A percentile compares a stretch with the other conserved stretches of the same genome.
These are phyloP conservation scores for Chelonia mydas DNA, from an alignment of 2,797 vertebrate species.

Conservation along the genomic window DNA sequence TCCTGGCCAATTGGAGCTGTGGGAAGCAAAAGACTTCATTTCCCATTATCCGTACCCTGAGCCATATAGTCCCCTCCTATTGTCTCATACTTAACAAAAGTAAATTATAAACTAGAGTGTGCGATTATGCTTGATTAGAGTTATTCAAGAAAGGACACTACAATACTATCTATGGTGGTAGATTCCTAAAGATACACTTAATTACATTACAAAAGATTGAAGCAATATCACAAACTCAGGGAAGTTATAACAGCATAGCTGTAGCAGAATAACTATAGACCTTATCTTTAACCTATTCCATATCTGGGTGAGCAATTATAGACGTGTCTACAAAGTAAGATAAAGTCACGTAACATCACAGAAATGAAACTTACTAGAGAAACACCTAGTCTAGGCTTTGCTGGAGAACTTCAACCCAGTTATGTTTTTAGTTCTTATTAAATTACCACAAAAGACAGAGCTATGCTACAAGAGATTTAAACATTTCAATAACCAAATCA, in stretches of 20 bases:
- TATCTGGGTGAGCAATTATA: not conserved
- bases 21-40: not conserved
- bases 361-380: not conserved
- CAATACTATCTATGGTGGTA: too few species aligned
- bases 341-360: not conserved
- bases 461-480: not conserved
- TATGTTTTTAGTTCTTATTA: not conserved
- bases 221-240: not conserved
- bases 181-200: not conserved
- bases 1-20: too few species aligned
- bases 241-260: fast-evolving
- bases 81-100: not conserved
- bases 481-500: not conserved
- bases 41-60: not conserved
- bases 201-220: not conserved
- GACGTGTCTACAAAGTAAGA: not conserved
- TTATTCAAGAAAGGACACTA: not conserved
- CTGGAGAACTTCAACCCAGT: not conserved
- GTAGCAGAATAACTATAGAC: not conserved
- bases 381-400: not conserved
- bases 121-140: not conserved
- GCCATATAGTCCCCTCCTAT: not conserved
- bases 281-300: not conserved
- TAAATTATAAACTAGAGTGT: not conserved
- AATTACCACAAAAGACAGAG: conserved; percentile 1